Evolutionary conservation across 2,113 vertebrate genomes (phyloP), one percentile per base, ranked within the genome.

Genomic region (Sinocyclocheilus anshuiensis): DNA sequence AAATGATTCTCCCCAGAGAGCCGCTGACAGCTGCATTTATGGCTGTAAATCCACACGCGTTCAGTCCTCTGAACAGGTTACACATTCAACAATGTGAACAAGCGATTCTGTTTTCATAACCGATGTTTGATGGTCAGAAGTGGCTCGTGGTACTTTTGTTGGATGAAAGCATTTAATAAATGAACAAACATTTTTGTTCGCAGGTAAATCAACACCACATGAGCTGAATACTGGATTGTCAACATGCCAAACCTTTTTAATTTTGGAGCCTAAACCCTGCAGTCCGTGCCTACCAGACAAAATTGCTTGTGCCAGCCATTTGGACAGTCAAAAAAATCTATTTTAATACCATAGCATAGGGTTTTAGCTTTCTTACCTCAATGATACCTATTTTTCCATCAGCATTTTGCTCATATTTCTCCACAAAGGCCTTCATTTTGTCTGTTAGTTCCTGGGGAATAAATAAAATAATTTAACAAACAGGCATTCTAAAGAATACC

Each of bases 311-410:
- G 45, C 13, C 7, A 53, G 24, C 6, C 6, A 53, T 77, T 24
- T 50, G 33, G 42, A 24, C 72, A 75, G 26, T 78, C 26, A 6
- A n/a, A 33, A 18, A 53, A 16, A 53, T 29, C 4, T 20, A 9
- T 10, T 69, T 16, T 8, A 69, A 71, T 22, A 39, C 2, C 26
- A 36, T 10, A 71, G 33, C 18, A 22, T 72, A 36, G 0, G 16
- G 8, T 76, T 76, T 76, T 48, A 39, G 75, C 18, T 71, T 63
- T 81, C 95, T 96, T 95, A 97, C 97, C 95, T 97, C 97, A 90
- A 96, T 95, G 75, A 97, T 97, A 89, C 96, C 96, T 92, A 97
- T 96, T 92, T 97, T 97, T 29, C 95, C 96, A 88, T 97, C 97
- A 86, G 95, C 89, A 90, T 92, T 94, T 81, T 96, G 94, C 39